Base-by-base conservation (phyloP, 2,113 vertebrate species). In the Thunnus maccoyii region DNA sequence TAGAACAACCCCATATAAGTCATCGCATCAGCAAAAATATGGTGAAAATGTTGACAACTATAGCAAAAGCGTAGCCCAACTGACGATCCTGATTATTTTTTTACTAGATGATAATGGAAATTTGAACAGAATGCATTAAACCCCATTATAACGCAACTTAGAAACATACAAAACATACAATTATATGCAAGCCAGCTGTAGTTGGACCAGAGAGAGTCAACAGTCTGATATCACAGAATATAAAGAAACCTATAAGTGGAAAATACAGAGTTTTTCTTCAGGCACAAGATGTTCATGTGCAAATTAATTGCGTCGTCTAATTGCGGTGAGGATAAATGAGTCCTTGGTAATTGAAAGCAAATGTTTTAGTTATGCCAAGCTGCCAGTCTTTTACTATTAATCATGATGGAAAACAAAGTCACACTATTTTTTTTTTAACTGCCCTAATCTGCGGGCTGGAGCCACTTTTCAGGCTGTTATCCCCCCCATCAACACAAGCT, bases 401-500 rank as follows among this genome's bases (percentile, higher is more conserved):
- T 56, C 54, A 74, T 67, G 30, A 67, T 3, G 27, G 41, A 61
- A 78, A 32, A 63, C n/a, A 61, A 46, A 56, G 20, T 62, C 17
- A 14, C 22, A 17, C 36, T 10, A 4, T 44, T 5, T 8, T 3
- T 74, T 74, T 63, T 5, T 58, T 22, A 25, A 27, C 51, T 0
- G 25, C 69, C 13, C 13, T 52, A 51, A 70, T 66, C 66, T 58
- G 66, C 51, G 56, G 50, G 2, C 46, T 50, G 13, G 50, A 60
- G 48, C 16, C 30, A 14, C 20, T 68, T 84, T 65, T 44, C 47
- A 25, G 63, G 57, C 62, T 78, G 72, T 84, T 82, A 82, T 87
- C 76, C 72, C n/a, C n/a, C 79, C 72, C 57, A 51, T 88, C 60
- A 27, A 25, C 44, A 14, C 17, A 3, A 12, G 32, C 70, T 56